phyloP scores from a whole-genome alignment of 1,140 invertebrate genomes.

The Chironomus striatipennis region DNA sequence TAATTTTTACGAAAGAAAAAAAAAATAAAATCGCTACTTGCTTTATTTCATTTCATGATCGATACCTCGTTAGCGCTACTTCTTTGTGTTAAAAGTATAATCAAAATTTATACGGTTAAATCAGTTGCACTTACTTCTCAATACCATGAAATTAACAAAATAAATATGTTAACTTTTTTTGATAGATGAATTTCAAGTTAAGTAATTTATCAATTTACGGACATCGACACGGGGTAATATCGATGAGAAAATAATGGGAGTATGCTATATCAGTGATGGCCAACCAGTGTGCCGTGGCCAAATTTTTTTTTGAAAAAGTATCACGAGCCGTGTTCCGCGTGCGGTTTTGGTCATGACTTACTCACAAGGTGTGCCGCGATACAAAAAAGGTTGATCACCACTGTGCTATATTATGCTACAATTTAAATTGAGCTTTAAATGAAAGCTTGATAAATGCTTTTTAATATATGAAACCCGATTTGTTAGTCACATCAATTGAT shows the following conservation, averaged over 20 bases:
- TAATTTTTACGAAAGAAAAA: not conserved
- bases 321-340: no score
- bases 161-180: not conserved
- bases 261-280: no score
- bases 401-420: no score
- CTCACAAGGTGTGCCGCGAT: no score
- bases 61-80: constrained; percentile 14
- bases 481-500: not conserved
- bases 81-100: not conserved
- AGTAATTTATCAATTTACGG: not conserved
- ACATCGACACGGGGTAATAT: no score
- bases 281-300: no score
- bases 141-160: not conserved
- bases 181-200: not conserved
- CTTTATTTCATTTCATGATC: not conserved
- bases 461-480: not conserved
- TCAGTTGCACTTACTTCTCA: not conserved
- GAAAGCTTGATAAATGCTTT: not conserved
- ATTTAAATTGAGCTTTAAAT: no score
- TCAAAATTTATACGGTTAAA: constrained; percentile 11
- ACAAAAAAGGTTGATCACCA: no score
- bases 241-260: no score
- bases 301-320: no score
- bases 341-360: no score
- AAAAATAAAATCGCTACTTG: not conserved